These are phyloP conservation scores for Chalcosyrphus nemorum DNA, from an alignment of 2,888 invertebrate genomes.

Conservation along the genomic window DNA sequence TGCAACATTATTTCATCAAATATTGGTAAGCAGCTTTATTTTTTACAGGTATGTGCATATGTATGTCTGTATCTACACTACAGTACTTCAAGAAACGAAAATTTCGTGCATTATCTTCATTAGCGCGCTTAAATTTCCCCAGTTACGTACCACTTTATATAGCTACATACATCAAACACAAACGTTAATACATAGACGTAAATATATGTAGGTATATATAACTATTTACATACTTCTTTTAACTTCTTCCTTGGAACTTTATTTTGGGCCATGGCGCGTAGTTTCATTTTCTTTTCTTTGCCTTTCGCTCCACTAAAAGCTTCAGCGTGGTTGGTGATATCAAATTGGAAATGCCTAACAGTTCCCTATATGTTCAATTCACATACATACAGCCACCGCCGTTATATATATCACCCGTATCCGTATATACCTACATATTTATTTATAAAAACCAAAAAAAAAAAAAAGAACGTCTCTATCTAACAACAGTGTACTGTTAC, in stretches of 20 bases:
- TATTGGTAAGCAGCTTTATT: no score
- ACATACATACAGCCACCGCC: not conserved
- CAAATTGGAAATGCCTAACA: slow-evolving; percentile 39
- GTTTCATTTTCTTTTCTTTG: slow-evolving; percentile 22
- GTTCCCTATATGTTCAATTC: not conserved
- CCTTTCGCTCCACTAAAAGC: slow-evolving; percentile 36
- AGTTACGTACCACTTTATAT: no score
- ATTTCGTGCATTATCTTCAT: slow-evolving; percentile 29
- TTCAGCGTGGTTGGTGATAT: slow-evolving; percentile 12
- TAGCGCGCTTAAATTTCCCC: slow-evolving; percentile 20
- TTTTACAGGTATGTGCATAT: no score
- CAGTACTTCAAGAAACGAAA: not conserved
- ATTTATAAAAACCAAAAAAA: not conserved
- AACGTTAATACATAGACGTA: no score
- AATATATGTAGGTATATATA: not conserved
- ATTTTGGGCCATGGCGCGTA: slow-evolving; percentile 35
- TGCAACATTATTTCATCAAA: no score
- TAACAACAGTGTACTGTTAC: slow-evolving; percentile 31
- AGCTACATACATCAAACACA: not conserved
- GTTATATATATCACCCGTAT: not conserved
- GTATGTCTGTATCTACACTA: not conserved
- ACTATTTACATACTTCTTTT: not conserved
- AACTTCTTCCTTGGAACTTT: slow-evolving; percentile 5
- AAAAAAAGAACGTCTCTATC: no score
- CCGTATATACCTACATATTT: not conserved